Percentiles rank a stretch among this genome's conserved stretches.
Evolutionary conservation across 2,888 invertebrate species (phyloP).

Genomic region (Cephus runcator): DNA sequence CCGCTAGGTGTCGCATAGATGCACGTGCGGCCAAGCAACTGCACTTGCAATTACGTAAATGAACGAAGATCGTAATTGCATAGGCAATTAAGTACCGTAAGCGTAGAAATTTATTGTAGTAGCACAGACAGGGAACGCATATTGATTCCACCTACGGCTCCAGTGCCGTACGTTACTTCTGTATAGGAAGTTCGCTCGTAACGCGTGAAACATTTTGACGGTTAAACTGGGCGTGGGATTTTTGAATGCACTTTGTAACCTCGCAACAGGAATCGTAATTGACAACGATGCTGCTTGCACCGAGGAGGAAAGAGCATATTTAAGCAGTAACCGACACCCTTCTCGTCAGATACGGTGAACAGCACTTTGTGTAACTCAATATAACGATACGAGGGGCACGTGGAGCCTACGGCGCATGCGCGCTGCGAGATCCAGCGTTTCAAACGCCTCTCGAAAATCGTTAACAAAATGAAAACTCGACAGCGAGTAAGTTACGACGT

Average conservation of each 20-base stretch:
- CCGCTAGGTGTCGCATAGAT: not conserved
- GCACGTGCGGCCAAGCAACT: not conserved
- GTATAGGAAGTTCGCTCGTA: not conserved
- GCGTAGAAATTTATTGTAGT: slow-evolving; percentile 40
- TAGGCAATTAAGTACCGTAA: slow-evolving; percentile 44
- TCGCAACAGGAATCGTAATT: not conserved
- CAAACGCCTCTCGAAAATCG: not conserved
- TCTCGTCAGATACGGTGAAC: slow-evolving; percentile 4
- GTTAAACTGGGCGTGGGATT: not conserved
- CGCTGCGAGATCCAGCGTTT: not conserved
- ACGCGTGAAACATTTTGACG: not conserved
- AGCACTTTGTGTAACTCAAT: slow-evolving; percentile 12
- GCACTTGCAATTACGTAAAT: not conserved
- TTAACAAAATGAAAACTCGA: not conserved
- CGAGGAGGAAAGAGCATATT: slow-evolving; percentile 8
- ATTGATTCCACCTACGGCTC: slow-evolving; percentile 39
- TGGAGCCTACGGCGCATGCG: not conserved
- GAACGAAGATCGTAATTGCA: slow-evolving; percentile 36
- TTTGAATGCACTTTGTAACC: not conserved
- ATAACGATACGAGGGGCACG: not conserved
- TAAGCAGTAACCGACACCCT: slow-evolving; percentile 19
- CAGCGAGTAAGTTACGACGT: not conserved
- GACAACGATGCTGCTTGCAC: not conserved
- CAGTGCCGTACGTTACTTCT: not conserved
- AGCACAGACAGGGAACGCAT: slow-evolving; percentile 31